Evolutionary conservation across 92 coral and sea anemone species (phyloP).

Genomic region (Porites lobata): DNA sequence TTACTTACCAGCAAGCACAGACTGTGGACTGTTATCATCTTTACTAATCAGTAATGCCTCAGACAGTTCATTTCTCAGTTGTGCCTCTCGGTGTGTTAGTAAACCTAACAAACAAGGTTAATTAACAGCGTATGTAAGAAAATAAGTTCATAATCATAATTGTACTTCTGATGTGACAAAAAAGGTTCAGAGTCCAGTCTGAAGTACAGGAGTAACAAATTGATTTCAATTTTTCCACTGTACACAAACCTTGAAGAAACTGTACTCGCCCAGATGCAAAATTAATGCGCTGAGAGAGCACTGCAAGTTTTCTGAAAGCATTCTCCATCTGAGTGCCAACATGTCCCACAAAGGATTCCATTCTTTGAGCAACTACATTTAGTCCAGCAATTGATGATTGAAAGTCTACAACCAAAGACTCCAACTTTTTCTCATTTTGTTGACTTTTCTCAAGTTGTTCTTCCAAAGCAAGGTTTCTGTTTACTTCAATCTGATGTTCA

Average conservation of each 20-base stretch:
- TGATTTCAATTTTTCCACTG: background rate
- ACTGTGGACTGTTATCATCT: constrained; percentile 15
- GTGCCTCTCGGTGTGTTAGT: constrained; percentile 74
- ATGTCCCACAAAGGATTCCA: constrained; percentile 46
- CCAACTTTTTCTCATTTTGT: constrained; percentile 54
- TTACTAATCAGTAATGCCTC: constrained; percentile 22
- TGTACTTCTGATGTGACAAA: background rate
- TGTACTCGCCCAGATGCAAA: constrained; percentile 91
- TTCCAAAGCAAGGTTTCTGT: constrained; percentile 52
- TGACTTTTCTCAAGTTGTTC: constrained; percentile 65
- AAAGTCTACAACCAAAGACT: constrained; percentile 32
- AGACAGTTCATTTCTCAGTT: constrained; percentile 66
- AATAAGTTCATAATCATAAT: background rate
- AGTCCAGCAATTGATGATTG: constrained; percentile 43
- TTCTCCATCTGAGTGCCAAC: constrained; percentile 65
- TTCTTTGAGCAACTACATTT: constrained; percentile 43
- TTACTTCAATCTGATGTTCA: constrained; percentile 80
- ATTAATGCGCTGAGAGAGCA: constrained; percentile 83
- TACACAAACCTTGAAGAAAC: constrained; percentile 84
- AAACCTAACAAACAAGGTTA: constrained; percentile 52
- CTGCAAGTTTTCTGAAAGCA: constrained; percentile 69
- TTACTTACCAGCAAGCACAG: constrained; percentile 29
- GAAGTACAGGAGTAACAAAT: background rate
- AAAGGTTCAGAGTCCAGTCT: background rate
- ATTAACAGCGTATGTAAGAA: background rate